Conservation (phyloP, 2,113 vertebrate genomes). For the Gopherus evgoodei region DNA sequence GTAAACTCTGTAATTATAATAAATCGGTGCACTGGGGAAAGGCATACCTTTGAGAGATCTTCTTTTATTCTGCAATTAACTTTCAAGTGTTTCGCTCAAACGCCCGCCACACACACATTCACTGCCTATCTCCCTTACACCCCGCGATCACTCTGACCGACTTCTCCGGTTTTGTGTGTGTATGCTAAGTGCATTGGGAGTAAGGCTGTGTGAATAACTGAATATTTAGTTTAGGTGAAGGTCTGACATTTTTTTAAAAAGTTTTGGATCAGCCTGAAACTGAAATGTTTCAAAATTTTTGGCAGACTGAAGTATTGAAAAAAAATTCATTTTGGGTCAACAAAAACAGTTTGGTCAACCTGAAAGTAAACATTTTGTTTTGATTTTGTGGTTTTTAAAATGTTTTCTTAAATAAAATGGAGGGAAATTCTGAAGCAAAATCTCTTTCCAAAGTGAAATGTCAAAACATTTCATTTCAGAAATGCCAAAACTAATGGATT, state of each 20-base stretch:
- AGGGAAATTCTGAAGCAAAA: not conserved
- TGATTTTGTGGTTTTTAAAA: not conserved
- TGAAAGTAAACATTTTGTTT: not conserved
- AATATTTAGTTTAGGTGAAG: not conserved
- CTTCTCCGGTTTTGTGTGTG: not conserved
- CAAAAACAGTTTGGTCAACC: not conserved
- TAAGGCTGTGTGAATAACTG: not conserved
- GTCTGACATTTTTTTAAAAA: not conserved
- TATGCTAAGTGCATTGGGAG: not conserved
- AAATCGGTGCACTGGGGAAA: slow-evolving; percentile 63
- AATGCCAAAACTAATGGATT: not conserved
- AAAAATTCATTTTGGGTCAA: not conserved
- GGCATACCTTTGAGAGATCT: slow-evolving; percentile 67
- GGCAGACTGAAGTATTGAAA: not conserved
- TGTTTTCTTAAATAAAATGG: not conserved
- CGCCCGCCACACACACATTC: not conserved
- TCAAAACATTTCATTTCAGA: not conserved
- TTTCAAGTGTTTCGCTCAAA: slow-evolving; percentile 63
- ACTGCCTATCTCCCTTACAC: not conserved
- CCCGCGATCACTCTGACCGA: not conserved
- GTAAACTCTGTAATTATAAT: slow-evolving; percentile 80
- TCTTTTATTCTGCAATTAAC: slow-evolving; percentile 73
- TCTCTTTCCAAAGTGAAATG: not conserved
- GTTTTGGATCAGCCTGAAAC: not conserved
- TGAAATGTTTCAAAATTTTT: not conserved